These are phyloP conservation scores for Halcyon smyrnensis DNA, from an alignment of 2,797 vertebrate species.

Conservation along the genomic window DNA sequence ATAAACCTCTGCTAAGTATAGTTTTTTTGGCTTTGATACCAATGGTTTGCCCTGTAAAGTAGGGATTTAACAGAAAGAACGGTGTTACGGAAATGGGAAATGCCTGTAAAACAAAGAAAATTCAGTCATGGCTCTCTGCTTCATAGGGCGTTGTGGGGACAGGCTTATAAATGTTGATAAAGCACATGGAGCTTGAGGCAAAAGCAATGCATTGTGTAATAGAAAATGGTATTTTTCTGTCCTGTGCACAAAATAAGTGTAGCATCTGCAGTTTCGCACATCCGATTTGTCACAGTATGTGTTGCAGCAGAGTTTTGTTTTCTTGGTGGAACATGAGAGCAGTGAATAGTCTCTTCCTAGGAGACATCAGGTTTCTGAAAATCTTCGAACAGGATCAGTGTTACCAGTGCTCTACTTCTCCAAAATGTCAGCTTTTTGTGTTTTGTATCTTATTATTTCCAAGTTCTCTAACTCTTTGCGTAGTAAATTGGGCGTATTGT, in stretches of 20 bases:
- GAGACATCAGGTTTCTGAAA: not conserved
- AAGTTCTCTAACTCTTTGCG: not conserved
- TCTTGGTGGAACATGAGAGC: not conserved
- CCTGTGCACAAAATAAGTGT: not conserved
- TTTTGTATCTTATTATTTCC: not conserved
- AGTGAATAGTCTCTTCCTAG: not conserved
- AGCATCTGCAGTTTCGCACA: not conserved
- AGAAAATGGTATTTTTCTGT: not conserved
- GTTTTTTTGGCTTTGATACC: not conserved
- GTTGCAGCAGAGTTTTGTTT: not conserved
- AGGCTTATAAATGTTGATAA: not conserved
- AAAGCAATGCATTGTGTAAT: not conserved
- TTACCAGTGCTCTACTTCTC: not conserved
- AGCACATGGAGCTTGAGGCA: not conserved
- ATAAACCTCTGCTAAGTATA: not conserved
- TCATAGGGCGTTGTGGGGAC: not conserved
- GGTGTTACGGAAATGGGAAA: not conserved
- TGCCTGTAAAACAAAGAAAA: not conserved
- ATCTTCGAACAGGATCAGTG: rapidly evolving
- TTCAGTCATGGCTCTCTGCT: not conserved
- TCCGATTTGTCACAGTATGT: not conserved
- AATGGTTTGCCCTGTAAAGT: not conserved
- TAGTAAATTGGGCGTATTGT: not conserved
- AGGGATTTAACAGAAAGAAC: not conserved
- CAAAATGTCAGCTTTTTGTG: not conserved